Conservation (phyloP, 2,888 invertebrate species). For the Pollenia amentaria region DNA sequence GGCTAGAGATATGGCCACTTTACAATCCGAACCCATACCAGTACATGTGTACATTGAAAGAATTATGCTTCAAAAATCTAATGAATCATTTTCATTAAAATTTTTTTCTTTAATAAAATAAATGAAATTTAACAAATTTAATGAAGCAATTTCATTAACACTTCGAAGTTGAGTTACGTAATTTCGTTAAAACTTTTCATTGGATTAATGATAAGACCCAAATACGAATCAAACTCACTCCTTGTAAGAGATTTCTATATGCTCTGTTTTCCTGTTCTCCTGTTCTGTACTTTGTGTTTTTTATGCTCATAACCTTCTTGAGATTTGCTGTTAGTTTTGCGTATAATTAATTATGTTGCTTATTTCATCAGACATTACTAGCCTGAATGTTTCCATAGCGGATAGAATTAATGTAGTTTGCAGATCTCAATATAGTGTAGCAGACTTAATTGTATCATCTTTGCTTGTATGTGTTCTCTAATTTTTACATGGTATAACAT, state of each 20-base stretch:
- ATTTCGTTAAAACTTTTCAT: no score
- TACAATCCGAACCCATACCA: no score
- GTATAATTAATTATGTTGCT: conserved; percentile 62
- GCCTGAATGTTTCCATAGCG: conserved; percentile 51
- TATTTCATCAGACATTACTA: conserved; percentile 63
- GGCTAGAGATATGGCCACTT: no score
- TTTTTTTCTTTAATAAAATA: no score
- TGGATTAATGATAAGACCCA: not conserved
- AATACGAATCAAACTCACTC: conserved; percentile 51
- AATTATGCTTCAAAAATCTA: no score
- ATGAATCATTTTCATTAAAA: no score
- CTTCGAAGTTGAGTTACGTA: no score
- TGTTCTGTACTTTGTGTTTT: conserved; percentile 1
- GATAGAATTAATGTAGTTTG: no score
- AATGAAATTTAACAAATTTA: no score
- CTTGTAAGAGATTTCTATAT: conserved; percentile 34
- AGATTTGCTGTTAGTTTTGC: conserved; percentile 60
- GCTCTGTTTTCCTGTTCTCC: conserved; percentile 40
- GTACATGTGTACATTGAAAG: no score
- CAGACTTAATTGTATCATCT: conserved; percentile 41
- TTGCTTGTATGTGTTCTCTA: conserved; percentile 42
- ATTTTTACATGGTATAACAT: conserved; percentile 50
- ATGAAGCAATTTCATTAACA: no score
- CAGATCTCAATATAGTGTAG: no score
- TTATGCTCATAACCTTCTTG: conserved; percentile 37